Base-by-base conservation (phyloP, 1,140 invertebrate genomes). In the Vanessa tameamea region DNA sequence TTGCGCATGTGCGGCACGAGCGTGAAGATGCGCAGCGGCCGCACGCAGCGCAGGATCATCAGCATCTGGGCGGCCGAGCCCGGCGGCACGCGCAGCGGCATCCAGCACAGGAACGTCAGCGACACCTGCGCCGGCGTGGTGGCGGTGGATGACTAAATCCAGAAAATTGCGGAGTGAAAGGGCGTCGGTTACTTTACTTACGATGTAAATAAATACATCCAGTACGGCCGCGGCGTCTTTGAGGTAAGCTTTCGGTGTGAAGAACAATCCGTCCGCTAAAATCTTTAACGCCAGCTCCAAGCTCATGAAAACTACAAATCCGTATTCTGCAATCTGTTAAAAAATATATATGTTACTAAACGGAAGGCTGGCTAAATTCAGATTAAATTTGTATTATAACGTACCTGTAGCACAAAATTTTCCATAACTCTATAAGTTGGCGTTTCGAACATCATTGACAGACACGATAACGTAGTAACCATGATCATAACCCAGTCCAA, bases 401-500 rank as follows among this genome's bases (percentile, higher is more conserved):
- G 26, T 64, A 92, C 92, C 87, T 95, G 94, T 23, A 98, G 92
- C 14, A 95, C 95, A 12, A 96, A 96, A 72, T 97, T 95, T 83
- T 97, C 96, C 96, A 97, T 97, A 11, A 98, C 96, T 72, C 98
- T 95, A 85, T 96, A 96, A 11, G 95, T 94, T 1, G 98, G 98
- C 0, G 97, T 99, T 93, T 99, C 99, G 87, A 99, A 98, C 96
- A 99, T 99, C 99, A 99, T 99, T 0, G 98, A 99, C 69, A 98
- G 95, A 87, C 99, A 99, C 0, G 98, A 99, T 0, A 99, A 90
- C 0, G 98, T 99, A 0, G 99, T 99, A 13, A 99, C 97, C 83
- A 98, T 96, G 77, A 99, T 99, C 99, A 99, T 99, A 0, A 99
- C 96, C 99, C 99, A 99, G 89, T 99, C 99, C 81, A 99, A 93